A percentile compares a stretch with the other conserved stretches of the same genome.
phyloP scores from a whole-genome alignment of 2,113 vertebrate genomes.

The Mobula birostris region DNA sequence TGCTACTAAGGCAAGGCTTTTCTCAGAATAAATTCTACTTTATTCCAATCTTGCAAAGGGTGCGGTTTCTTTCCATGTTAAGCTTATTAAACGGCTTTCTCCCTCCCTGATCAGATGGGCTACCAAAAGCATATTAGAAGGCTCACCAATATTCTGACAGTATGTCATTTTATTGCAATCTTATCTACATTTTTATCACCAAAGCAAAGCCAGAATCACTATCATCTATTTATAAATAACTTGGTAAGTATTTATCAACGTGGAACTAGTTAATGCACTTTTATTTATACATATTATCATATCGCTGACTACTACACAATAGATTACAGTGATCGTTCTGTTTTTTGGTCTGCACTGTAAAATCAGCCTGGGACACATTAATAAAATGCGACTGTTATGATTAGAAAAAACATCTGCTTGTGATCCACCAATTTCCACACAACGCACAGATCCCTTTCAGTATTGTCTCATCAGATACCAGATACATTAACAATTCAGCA shows the following conservation, averaged over 20 bases:
- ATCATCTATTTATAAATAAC: background rate
- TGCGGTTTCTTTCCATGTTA: background rate
- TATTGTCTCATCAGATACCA: background rate
- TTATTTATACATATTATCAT: background rate
- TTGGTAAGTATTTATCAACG: background rate
- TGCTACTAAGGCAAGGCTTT: background rate
- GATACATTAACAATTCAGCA: background rate
- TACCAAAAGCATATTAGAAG: background rate
- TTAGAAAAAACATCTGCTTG: background rate
- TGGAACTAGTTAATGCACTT: background rate
- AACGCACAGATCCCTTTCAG: background rate
- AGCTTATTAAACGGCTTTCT: background rate
- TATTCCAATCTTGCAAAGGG: constrained; percentile 1
- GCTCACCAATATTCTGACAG: background rate
- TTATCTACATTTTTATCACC: background rate
- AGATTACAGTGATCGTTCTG: background rate
- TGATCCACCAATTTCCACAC: background rate
- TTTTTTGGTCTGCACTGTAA: background rate
- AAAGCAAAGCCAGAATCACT: background rate
- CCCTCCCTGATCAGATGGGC: background rate
- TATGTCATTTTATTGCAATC: background rate
- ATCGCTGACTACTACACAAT: background rate
- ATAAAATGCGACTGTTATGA: background rate
- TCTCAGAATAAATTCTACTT: background rate
- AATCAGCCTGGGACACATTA: background rate